Percentiles rank a stretch among this genome's conserved stretches.
Conservation (phyloP, 2,888 invertebrate species). For the Pachliopta kotzebuea region DNA sequence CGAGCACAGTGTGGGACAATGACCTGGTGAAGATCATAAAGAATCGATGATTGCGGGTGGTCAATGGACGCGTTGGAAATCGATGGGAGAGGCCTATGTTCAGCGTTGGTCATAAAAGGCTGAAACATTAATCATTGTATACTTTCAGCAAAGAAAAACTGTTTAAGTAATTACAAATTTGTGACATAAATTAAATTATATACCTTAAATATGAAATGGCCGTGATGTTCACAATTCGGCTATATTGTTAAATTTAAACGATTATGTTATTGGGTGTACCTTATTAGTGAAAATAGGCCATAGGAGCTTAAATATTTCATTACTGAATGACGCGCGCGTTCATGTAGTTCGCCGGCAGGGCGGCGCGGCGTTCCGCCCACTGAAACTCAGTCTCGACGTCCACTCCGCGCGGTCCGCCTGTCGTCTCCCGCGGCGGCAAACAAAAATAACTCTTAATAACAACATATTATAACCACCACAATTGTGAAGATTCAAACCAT, state of each 20-base stretch:
- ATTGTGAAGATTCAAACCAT: constrained; percentile 37
- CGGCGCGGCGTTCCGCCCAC: constrained; percentile 69
- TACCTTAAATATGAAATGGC: too few relatives aligned
- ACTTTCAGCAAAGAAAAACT: too few relatives aligned
- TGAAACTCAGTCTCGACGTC: constrained; percentile 77
- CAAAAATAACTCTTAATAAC: constrained; percentile 44
- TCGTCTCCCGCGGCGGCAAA: constrained; percentile 57
- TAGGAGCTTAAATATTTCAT: constrained; percentile 44
- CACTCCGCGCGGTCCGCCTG: constrained; percentile 81
- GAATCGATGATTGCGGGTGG: too few relatives aligned
- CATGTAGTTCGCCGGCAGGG: constrained; percentile 53
- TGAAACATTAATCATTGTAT: too few relatives aligned
- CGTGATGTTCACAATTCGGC: too few relatives aligned
- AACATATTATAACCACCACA: constrained; percentile 35
- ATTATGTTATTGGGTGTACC: constrained; percentile 9
- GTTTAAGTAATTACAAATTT: too few relatives aligned
- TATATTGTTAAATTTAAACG: neutral
- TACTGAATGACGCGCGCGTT: constrained; percentile 58
- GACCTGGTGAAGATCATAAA: too few relatives aligned
- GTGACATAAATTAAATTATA: too few relatives aligned
- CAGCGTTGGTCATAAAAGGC: too few relatives aligned
- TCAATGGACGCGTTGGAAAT: too few relatives aligned
- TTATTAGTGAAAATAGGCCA: constrained; percentile 37
- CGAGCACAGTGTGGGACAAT: too few relatives aligned
- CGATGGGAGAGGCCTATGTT: too few relatives aligned